Conservation (phyloP, 2,113 vertebrate species). For the Cacatua alba region DNA sequence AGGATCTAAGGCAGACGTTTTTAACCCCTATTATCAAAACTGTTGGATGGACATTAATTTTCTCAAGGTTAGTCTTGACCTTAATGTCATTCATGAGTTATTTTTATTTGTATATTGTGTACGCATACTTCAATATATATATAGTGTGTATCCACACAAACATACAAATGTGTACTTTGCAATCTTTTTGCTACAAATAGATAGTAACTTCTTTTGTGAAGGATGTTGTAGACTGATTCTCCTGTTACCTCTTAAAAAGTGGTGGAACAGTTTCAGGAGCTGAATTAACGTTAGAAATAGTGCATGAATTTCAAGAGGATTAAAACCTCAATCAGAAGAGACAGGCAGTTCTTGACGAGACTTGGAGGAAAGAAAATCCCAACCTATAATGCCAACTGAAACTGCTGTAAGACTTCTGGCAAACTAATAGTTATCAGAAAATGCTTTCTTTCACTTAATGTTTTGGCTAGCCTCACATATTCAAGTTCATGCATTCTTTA, state of each 20-base stretch:
- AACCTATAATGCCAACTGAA: not conserved
- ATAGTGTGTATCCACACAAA: no score
- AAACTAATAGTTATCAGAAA: conserved; percentile 6
- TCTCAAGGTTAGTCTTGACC: not conserved
- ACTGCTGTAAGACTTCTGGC: not conserved
- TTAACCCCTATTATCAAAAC: not conserved
- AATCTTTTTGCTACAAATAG: not conserved
- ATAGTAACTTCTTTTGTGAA: not conserved
- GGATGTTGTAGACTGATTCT: not conserved
- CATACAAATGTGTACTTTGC: not conserved
- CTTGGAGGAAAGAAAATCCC: not conserved
- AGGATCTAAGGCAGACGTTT: not conserved
- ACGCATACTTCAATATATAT: fast-evolving
- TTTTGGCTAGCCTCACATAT: not conserved
- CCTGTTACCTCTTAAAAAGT: not conserved
- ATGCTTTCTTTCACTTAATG: not conserved
- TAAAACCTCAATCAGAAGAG: not conserved
- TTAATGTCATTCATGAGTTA: not conserved
- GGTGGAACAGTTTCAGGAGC: not conserved
- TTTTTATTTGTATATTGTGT: not conserved
- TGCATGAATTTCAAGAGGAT: not conserved
- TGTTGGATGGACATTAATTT: not conserved
- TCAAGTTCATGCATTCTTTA: not conserved
- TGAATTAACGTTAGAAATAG: not conserved
- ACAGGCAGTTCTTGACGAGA: not conserved